Conservation (phyloP, 2,113 vertebrate species). For the Centropus bengalensis region DNA sequence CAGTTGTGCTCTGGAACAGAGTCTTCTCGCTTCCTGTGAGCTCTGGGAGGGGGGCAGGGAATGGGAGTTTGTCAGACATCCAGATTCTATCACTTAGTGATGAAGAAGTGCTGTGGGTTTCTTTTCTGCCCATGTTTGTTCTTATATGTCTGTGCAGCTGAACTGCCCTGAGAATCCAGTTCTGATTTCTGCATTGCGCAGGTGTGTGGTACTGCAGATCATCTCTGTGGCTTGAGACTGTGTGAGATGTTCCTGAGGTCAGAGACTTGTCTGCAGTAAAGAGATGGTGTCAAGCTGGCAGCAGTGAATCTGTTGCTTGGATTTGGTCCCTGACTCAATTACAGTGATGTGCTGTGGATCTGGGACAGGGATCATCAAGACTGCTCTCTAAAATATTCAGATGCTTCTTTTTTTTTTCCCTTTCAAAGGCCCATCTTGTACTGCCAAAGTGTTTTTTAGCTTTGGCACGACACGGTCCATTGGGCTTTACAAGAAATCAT, state of each 20-base stretch:
- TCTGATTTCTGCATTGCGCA: neutral
- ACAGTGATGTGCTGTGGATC: neutral
- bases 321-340: neutral
- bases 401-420: neutral
- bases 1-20: conserved; percentile 56
- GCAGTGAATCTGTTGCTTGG: neutral
- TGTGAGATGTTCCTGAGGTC: neutral
- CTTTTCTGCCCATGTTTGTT: neutral
- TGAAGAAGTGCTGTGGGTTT: conserved; percentile 10
- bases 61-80: conserved; percentile 23
- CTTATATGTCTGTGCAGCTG: neutral
- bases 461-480: neutral
- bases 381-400: neutral
- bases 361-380: neutral
- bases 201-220: neutral
- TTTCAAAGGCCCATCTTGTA: neutral
- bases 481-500: neutral
- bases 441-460: neutral
- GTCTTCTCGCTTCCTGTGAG: conserved; percentile 31
- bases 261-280: neutral
- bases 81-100: neutral
- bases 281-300: neutral
- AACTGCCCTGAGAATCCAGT: neutral
- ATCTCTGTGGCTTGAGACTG: neutral
- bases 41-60: neutral